These are phyloP conservation scores for Leptinotarsa undecemlineata DNA, from an alignment of 1,140 invertebrate genomes.

Conservation along the genomic window DNA sequence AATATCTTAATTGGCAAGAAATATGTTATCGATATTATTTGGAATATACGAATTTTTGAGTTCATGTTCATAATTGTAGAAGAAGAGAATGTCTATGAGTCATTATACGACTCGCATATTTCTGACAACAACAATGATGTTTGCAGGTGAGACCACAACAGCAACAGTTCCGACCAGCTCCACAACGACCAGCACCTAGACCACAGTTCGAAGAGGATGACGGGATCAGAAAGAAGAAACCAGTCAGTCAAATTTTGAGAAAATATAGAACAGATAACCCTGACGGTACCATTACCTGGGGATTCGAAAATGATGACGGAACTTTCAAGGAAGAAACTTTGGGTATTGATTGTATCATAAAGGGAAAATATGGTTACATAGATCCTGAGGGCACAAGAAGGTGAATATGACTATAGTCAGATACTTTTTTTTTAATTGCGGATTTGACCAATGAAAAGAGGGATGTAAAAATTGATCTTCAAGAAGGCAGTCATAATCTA, in stretches of 20 bases:
- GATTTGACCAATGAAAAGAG: too few species aligned
- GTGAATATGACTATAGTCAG: slow-evolving; percentile 7
- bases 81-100: too few species aligned
- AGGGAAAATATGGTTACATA: slow-evolving; percentile 81
- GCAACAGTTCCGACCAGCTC: slow-evolving; percentile 46
- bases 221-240: slow-evolving; percentile 60
- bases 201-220: slow-evolving; percentile 39
- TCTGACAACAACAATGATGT: too few species aligned
- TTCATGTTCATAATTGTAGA: too few species aligned
- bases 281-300: slow-evolving; percentile 84
- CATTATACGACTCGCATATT: too few species aligned
- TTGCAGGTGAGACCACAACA: slow-evolving; percentile 37
- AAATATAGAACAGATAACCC: slow-evolving; percentile 79
- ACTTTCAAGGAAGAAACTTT: slow-evolving; percentile 81
- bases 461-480: too few species aligned
- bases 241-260: slow-evolving; percentile 72
- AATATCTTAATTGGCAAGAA: too few species aligned
- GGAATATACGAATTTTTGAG: too few species aligned
- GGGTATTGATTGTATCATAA: slow-evolving; percentile 77
- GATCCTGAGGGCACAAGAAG: slow-evolving; percentile 71
- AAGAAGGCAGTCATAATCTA: too few species aligned
- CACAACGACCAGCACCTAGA: slow-evolving; percentile 32
- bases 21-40: too few species aligned
- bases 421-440: too few species aligned
- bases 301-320: slow-evolving; percentile 82